A percentile compares a stretch with the other conserved stretches of the same genome.
phyloP scores from a whole-genome alignment of 92 coral and sea anemone species.

The Metridium senile region DNA sequence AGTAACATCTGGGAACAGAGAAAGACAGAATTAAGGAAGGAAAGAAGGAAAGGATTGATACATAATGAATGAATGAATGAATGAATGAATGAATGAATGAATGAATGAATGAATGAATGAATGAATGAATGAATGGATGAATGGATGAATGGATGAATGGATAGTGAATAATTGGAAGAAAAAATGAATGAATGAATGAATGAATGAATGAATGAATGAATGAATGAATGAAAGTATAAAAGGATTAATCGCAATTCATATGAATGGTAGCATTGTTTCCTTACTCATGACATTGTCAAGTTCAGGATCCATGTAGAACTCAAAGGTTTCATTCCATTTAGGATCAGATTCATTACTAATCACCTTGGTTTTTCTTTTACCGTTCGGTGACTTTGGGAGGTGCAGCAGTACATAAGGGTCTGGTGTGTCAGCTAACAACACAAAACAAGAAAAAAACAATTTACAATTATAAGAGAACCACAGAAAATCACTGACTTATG shows the following conservation, averaged over 20 bases:
- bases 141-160: neutral
- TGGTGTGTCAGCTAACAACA: conserved; percentile 54
- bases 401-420: conserved; percentile 60
- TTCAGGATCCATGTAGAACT: conserved; percentile 51
- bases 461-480: no score
- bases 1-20: conserved; percentile 28
- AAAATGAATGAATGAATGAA: neutral
- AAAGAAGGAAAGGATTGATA: neutral
- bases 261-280: neutral
- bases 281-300: conserved; percentile 42
- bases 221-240: neutral
- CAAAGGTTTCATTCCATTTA: conserved; percentile 60
- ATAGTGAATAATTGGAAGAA: neutral
- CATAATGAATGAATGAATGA: neutral
- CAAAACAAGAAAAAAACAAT: neutral
- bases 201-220: neutral
- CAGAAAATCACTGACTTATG: no score
- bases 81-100: conserved; percentile 1
- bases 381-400: conserved; percentile 52
- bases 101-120: neutral
- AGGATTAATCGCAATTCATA: conserved; percentile 1
- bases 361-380: conserved; percentile 39
- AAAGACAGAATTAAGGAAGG: neutral
- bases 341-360: conserved; percentile 48
- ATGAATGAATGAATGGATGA: neutral